Evolutionary conservation across 2,888 invertebrate species (phyloP).

Genomic region (Entomobrya proxima): DNA sequence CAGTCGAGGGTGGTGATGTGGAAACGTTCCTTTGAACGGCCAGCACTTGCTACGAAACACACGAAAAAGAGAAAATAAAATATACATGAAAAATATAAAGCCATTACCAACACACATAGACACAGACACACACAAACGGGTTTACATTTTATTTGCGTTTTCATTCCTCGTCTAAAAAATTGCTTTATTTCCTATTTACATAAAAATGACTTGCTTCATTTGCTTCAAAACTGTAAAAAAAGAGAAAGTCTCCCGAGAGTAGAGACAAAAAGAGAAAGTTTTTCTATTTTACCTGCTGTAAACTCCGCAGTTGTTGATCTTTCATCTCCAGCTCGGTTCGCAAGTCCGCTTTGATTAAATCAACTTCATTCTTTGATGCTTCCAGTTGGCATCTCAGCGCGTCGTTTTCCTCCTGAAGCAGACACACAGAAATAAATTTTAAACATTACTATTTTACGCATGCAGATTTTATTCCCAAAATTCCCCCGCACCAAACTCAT

Average conservation of each 20-base stretch:
- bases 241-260: neutral
- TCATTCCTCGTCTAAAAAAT: too few species aligned
- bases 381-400: conserved; percentile 92
- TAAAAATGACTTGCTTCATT: conserved; percentile 47
- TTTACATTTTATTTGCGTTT: too few species aligned
- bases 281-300: conserved; percentile 80
- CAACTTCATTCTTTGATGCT: conserved; percentile 95
- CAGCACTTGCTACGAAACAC: conserved; percentile 51
- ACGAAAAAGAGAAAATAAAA: neutral
- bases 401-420: conserved; percentile 88
- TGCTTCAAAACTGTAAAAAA: too few species aligned
- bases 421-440: neutral
- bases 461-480: too few species aligned
- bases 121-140: too few species aligned
- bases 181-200: conserved; percentile 28
- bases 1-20: conserved; percentile 5
- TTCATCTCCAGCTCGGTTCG: conserved; percentile 88
- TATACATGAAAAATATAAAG: neutral
- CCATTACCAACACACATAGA: neutral
- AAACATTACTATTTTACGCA: too few species aligned
- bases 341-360: conserved; percentile 88
- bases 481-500: too few species aligned
- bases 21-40: conserved; percentile 53
- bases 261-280: neutral
- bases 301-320: conserved; percentile 88